Base-by-base conservation (phyloP, 2,797 vertebrate species). In the Xiphophorus birchmanni region DNA sequence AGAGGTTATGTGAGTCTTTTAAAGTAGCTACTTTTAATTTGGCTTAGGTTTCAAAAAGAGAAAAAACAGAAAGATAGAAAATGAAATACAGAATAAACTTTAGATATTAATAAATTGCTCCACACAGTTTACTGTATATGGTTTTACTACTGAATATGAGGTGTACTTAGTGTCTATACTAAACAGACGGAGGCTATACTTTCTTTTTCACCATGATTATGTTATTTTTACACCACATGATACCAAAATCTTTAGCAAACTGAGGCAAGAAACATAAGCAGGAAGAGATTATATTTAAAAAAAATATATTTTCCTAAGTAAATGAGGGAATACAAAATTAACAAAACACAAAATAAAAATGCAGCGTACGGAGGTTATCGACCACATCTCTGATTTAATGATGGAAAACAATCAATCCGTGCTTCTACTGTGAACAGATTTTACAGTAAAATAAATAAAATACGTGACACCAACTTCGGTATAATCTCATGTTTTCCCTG, bases 51-150 rank as follows among this genome's bases (percentile, higher is more conserved):
- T 82, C 86, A 84, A 77, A 80, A 85, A 92, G 86, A 92, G 23
- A 56, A 88, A 87, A 54, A 85, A 54, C 84, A 71, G 86, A 77
- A 85, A 72, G 67, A 83, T 78, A 84, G 84, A 79, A 84, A 72
- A 85, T 75, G 71, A 56, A 84, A 84, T 82, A 78, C 82, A 84
- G 79, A 80, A 67, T 23, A 37, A 35, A 7, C 79, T 78, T 76
- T 78, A 87, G 87, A 90, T 91, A 82, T 88, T 90, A 82, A 47
- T 48, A 69, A 52, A 87, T 88, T 87, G 88, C 80, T 80, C 78
- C 79, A 84, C 80, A 80, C 48, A 2, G 82, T 86, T 91, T 81
- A 85, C 81, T 58, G 54, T 29, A 12, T n/a, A n/a, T n/a, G 4
- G 54, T 58, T 58, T 58, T 29, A 58, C 4, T n/a, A n/a, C 26